These are phyloP conservation scores for Andrena hattorfiana DNA, from an alignment of 2,888 invertebrate species.

Conservation along the genomic window DNA sequence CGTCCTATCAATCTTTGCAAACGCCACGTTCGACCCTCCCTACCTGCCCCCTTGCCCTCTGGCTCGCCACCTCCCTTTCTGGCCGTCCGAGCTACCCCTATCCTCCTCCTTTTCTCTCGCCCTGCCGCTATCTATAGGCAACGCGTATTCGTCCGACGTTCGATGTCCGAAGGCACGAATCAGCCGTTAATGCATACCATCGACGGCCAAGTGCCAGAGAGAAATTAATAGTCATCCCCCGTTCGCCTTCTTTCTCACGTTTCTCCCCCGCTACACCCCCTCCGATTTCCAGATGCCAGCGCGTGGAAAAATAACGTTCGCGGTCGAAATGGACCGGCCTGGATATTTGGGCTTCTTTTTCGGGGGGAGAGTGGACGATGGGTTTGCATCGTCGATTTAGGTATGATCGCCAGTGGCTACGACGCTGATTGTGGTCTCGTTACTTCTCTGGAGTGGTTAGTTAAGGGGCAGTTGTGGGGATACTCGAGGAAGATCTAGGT, in stretches of 20 bases:
- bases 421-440: not conserved
- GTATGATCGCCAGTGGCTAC: conserved; percentile 9
- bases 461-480: not conserved
- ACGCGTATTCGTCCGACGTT: conserved; percentile 63
- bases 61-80: not conserved
- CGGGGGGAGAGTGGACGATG: conserved; percentile 16
- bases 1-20: conserved; percentile 81
- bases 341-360: conserved; percentile 28
- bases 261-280: conserved; percentile 20
- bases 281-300: conserved; percentile 21
- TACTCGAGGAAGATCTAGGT: not conserved
- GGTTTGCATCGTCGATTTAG: conserved; percentile 25
- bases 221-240: conserved; percentile 76
- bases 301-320: conserved; percentile 62
- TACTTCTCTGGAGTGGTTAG: not conserved
- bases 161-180: conserved; percentile 74
- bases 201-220: conserved; percentile 67
- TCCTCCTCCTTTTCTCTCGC: conserved; percentile 14
- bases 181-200: conserved; percentile 75
- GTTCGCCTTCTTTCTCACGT: conserved; percentile 67
- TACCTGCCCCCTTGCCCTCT: conserved; percentile 25
- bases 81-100: conserved; percentile 9
- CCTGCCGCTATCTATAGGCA: conserved; percentile 53
- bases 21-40: conserved; percentile 48
- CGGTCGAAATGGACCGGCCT: conserved; percentile 23